These are phyloP conservation scores for Alaudala cheleensis DNA, from an alignment of 2,113 vertebrate species.

Conservation along the genomic window DNA sequence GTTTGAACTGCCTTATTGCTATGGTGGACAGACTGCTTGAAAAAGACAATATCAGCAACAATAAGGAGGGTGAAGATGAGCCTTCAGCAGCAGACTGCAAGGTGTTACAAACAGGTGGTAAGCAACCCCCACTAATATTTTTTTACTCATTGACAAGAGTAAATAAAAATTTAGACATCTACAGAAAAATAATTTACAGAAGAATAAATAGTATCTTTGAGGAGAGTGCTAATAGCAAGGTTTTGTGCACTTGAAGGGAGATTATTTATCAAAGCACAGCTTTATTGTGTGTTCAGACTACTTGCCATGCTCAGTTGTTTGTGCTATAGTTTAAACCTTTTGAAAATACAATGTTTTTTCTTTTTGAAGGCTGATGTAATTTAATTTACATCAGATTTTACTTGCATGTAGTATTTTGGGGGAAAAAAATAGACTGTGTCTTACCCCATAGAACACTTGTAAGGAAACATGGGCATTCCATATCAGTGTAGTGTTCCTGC, in stretches of 20 bases:
- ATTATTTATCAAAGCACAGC: conserved; percentile 31
- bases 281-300: conserved; percentile 1
- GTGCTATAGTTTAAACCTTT: background rate
- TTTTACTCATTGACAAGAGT: background rate
- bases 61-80: conserved; percentile 57
- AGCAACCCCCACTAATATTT: background rate
- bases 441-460: background rate
- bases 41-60: conserved; percentile 65
- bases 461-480: background rate
- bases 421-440: background rate
- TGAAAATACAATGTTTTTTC: conserved; percentile 27
- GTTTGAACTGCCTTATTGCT: conserved; percentile 93
- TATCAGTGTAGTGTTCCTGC: background rate
- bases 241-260: background rate
- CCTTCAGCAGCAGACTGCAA: conserved; percentile 77
- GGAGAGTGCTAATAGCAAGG: background rate
- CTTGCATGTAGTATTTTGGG: background rate
- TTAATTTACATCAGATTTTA: conserved; percentile 28
- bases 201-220: background rate
- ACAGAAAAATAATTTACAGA: background rate
- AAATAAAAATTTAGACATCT: background rate
- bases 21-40: conserved; percentile 93
- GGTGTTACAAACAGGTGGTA: conserved; percentile 82
- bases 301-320: background rate
- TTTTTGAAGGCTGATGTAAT: conserved; percentile 1